Conservation (phyloP, 23 tunicate species). For the Botrylloides violaceus region DNA sequence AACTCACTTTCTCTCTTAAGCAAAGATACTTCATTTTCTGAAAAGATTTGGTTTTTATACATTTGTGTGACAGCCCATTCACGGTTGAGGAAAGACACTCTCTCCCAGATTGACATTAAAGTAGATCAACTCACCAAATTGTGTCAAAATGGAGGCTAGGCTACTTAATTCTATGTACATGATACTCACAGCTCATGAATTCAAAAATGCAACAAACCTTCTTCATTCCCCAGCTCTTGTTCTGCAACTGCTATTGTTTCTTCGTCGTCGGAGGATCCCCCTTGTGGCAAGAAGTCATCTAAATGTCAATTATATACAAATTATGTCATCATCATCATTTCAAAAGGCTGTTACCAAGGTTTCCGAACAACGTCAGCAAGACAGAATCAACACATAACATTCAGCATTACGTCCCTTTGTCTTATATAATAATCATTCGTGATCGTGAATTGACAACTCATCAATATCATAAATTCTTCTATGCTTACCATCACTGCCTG, state of each 20-base stretch:
- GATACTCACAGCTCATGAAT: too few species aligned
- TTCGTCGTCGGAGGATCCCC: slow-evolving; percentile 78
- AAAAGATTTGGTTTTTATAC: too few species aligned
- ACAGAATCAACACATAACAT: slow-evolving; percentile 24
- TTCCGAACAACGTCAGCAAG: slow-evolving; percentile 26
- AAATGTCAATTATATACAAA: not conserved
- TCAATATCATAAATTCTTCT: not conserved
- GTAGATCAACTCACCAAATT: too few species aligned
- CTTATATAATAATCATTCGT: slow-evolving; percentile 9
- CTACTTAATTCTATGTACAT: too few species aligned
- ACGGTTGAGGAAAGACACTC: not conserved
- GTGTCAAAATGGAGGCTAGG: too few species aligned
- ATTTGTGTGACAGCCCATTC: too few species aligned
- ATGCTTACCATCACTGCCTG: slow-evolving; percentile 74
- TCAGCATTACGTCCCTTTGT: slow-evolving; percentile 70
- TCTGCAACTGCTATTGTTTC: slow-evolving; percentile 82
- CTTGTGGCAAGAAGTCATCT: slow-evolving; percentile 90
- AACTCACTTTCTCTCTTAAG: slow-evolving; percentile 72
- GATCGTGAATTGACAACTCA: not conserved
- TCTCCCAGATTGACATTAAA: not conserved
- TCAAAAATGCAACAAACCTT: too few species aligned
- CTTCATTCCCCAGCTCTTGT: slow-evolving; percentile 31
- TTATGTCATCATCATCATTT: not conserved
- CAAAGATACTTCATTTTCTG: slow-evolving; percentile 47
- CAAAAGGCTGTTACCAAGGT: not conserved